Evolutionary conservation across 1,140 invertebrate species (phyloP), one percentile per base, ranked within the genome.

Genomic region (Caligus rogercresseyi): DNA sequence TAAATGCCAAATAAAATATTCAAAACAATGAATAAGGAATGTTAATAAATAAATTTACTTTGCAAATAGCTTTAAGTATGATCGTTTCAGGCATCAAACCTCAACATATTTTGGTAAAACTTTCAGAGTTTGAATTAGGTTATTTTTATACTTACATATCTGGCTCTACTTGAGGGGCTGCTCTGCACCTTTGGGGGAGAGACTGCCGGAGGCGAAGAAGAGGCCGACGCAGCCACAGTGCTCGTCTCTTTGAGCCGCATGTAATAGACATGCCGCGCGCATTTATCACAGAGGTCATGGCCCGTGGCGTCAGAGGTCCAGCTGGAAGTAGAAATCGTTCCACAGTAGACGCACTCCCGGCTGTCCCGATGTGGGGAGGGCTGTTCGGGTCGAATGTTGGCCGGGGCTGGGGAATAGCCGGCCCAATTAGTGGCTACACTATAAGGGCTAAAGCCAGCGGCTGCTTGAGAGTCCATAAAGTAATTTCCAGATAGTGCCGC

Each of bases 291-390:
- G 16, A 91, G 76, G 72, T 95, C 95, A 78, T 96, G 90, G 65
- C 92, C 92, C 67, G 90, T 94, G 70, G 88, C 87, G 78, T 96
- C 92, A 70, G 92, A 79, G 68, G 92, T 83, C 92, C 92, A 97
- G 65, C 96, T 78, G 65, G 92, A 91, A 65, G 91, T 95, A 70
- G 84, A 85, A 71, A 90, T 87, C 67, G 89, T 89, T 68, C 91
- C 90, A 78, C 92, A 96, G 80, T 96, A 95, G 69, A 94, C 89
- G 75, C 92, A 96, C 78, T 96, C 88, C 69, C 87, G 81, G 69
- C 85, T 85, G 78, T 89, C 87, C 15, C 61, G 43, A 7, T 7
- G 11, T 13, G 53, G 16, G 4, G 53, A 54, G 19, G 19, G 11
- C 15, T 13, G 14, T 11, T n/a, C 3, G 53, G 53, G 53, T 15